Conservation (phyloP, 2,113 vertebrate species). For the Chamaetylas fuelleborni region DNA sequence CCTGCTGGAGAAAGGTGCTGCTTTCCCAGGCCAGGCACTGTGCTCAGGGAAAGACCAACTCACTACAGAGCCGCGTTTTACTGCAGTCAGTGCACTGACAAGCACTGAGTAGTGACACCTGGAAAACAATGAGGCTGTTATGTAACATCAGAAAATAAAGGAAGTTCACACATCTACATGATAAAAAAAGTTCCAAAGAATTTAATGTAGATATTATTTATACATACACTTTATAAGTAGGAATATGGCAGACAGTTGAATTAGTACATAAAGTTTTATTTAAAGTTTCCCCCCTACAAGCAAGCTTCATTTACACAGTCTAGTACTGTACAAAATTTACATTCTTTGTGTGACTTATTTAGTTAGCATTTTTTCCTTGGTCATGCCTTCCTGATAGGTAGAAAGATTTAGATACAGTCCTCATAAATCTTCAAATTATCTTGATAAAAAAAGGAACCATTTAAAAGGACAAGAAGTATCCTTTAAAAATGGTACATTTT, state of each 20-base stretch:
- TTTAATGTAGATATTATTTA: constrained; percentile 65
- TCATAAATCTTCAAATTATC: constrained; percentile 76
- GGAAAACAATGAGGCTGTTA: background rate
- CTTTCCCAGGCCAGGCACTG: background rate
- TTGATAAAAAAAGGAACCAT: constrained; percentile 71
- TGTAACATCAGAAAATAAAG: background rate
- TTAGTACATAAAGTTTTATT: constrained; percentile 88
- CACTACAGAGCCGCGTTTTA: accelerated
- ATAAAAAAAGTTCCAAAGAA: constrained; percentile 64
- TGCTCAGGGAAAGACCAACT: background rate
- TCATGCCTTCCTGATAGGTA: constrained; percentile 80
- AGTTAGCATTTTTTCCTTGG: constrained; percentile 74
- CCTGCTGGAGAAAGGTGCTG: background rate
- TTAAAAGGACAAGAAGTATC: constrained; percentile 75
- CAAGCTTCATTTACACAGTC: constrained; percentile 87
- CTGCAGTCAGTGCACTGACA: accelerated
- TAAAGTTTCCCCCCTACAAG: constrained; percentile 83
- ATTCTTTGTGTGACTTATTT: constrained; percentile 75
- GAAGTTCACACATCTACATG: constrained; percentile 33
- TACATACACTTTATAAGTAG: constrained; percentile 63
- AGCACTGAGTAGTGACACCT: background rate
- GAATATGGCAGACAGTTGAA: constrained; percentile 68
- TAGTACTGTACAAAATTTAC: constrained; percentile 88
- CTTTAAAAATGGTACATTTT: constrained; percentile 70
- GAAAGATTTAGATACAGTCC: constrained; percentile 79